Percentiles rank a stretch among this genome's conserved stretches.
Evolutionary conservation across 2,113 vertebrate genomes (phyloP).

Genomic region (Cathartes aura): DNA sequence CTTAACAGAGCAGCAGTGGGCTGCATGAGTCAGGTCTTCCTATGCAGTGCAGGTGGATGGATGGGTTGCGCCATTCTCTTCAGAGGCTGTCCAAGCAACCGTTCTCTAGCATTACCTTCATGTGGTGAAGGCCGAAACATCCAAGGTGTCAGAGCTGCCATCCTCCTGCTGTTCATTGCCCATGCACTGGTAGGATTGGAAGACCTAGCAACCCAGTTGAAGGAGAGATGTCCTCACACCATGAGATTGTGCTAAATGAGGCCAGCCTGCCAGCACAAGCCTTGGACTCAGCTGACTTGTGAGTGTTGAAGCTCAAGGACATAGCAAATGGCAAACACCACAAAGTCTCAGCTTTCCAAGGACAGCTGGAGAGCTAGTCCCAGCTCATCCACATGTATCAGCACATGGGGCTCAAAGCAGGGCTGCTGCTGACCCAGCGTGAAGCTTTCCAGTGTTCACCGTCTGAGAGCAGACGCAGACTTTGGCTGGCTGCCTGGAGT

Average conservation of each 20-base stretch:
- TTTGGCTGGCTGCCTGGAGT: constrained; percentile 17
- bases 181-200: background rate
- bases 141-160: background rate
- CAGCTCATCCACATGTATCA: background rate
- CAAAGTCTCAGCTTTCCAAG: background rate
- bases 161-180: background rate
- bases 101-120: background rate
- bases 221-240: background rate
- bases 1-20: background rate
- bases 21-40: background rate
- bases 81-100: background rate
- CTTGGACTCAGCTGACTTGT: background rate
- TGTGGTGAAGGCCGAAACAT: background rate
- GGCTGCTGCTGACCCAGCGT: background rate
- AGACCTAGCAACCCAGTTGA: background rate
- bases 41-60: background rate
- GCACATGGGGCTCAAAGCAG: background rate
- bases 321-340: background rate
- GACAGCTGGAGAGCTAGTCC: background rate
- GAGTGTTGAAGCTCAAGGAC: background rate
- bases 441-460: background rate
- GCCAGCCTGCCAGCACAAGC: background rate
- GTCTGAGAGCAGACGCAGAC: background rate
- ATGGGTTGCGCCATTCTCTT: background rate
- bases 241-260: background rate